Percentiles rank a stretch among this genome's conserved stretches.
phyloP scores from a whole-genome alignment of 35 echinoderm and acorn worm species.

The Acanthaster planci region DNA sequence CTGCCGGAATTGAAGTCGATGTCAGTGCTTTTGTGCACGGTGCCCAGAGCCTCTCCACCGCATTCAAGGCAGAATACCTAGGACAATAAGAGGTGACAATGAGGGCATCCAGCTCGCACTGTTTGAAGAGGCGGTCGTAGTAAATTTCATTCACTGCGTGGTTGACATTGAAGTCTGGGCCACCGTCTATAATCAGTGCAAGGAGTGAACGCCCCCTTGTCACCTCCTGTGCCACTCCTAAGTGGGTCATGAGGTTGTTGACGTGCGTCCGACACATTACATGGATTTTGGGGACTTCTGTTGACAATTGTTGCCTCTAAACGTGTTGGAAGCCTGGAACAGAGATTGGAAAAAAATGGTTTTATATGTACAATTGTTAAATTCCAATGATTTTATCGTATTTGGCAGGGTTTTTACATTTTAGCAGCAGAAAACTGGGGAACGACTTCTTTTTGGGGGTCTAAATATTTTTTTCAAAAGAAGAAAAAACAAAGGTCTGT shows the following conservation, averaged over 20 bases:
- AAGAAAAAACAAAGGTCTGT: too few relatives aligned
- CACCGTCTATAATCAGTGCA: constrained; percentile 29
- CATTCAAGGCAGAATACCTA: constrained; percentile 48
- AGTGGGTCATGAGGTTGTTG: constrained; percentile 13
- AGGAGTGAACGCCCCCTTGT: not conserved
- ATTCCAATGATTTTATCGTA: too few relatives aligned
- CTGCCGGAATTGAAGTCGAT: constrained; percentile 16
- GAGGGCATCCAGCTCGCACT: constrained; percentile 31
- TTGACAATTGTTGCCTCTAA: not conserved
- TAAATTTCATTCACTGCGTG: constrained; percentile 48
- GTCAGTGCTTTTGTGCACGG: constrained; percentile 32
- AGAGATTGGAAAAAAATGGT: too few relatives aligned
- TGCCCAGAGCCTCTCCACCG: constrained; percentile 40
- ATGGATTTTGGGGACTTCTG: not conserved
- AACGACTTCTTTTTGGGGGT: too few relatives aligned
- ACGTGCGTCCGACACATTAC: too few relatives aligned
- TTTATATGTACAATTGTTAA: too few relatives aligned
- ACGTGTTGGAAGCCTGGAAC: not conserved
- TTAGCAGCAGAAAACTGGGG: too few relatives aligned
- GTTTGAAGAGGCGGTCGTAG: constrained; percentile 42
- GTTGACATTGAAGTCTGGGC: too few relatives aligned
- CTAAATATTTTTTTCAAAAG: too few relatives aligned
- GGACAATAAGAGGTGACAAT: constrained; percentile 38
- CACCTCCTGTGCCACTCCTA: not conserved
- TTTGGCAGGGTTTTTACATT: too few relatives aligned